These are phyloP conservation scores for Leucophora obtusa DNA, from an alignment of 2,888 invertebrate genomes.

Conservation along the genomic window DNA sequence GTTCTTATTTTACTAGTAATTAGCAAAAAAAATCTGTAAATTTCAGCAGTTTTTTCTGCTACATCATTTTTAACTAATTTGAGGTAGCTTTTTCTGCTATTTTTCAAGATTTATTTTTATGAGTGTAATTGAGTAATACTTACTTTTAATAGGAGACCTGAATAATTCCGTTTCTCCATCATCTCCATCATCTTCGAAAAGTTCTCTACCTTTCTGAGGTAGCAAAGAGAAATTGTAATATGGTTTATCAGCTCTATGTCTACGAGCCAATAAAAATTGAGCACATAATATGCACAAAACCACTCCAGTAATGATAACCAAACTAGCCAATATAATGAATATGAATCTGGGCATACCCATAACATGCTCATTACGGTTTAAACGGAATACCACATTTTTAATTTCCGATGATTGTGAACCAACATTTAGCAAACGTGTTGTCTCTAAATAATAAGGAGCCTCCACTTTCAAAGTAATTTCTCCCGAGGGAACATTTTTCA, in stretches of 20 bases:
- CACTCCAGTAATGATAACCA: conserved; percentile 72
- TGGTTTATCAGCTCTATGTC: conserved; percentile 71
- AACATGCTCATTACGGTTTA: conserved; percentile 84
- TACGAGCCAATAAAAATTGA: conserved; percentile 72
- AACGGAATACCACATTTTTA: conserved; percentile 83
- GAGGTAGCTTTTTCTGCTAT: too few species aligned
- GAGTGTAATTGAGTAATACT: conserved; percentile 56
- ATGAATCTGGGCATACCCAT: conserved; percentile 87
- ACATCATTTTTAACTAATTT: too few species aligned
- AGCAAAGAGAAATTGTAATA: conserved; percentile 78
- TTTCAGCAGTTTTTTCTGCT: too few species aligned
- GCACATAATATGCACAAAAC: conserved; percentile 73
- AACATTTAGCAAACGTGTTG: conserved; percentile 74
- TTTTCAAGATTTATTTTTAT: too few species aligned
- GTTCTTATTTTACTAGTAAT: too few species aligned
- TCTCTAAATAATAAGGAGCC: conserved; percentile 82
- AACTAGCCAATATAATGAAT: conserved; percentile 87
- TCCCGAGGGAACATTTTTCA: conserved; percentile 73
- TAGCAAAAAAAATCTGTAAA: too few species aligned
- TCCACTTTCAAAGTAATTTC: conserved; percentile 81
- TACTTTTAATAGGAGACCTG: conserved; percentile 77
- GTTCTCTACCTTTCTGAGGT: conserved; percentile 76
- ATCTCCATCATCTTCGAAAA: conserved; percentile 76
- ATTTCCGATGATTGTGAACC: conserved; percentile 77
- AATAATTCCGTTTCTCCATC: conserved; percentile 78